These are phyloP conservation scores for Troilus luridus DNA, from an alignment of 2,888 invertebrate species.

Conservation along the genomic window DNA sequence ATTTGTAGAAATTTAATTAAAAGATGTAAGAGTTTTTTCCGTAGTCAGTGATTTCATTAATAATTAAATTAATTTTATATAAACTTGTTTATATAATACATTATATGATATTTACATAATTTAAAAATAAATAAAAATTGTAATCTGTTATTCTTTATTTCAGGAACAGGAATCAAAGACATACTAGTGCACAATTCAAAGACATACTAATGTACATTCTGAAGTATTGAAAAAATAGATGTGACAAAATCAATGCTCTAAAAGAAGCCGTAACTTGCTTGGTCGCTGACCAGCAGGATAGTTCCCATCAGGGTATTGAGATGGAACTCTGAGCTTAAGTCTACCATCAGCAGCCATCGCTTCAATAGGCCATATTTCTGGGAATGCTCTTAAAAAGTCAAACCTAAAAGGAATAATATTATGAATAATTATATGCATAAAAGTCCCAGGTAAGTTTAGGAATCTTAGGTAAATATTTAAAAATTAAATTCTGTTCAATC, in stretches of 20 bases:
- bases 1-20: too few relatives aligned
- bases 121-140: neutral
- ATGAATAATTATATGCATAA: neutral
- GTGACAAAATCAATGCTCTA: neutral
- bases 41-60: too few relatives aligned
- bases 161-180: neutral
- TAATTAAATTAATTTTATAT: too few relatives aligned
- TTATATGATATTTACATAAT: neutral
- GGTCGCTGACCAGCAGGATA: neutral
- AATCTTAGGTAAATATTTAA: neutral
- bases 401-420: conserved; percentile 5
- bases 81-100: too few relatives aligned
- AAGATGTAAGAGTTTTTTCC: too few relatives aligned
- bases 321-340: conserved; percentile 29
- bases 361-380: conserved; percentile 36
- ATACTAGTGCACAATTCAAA: neutral
- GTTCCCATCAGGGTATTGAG: conserved; percentile 1
- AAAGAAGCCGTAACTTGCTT: conserved; percentile 1
- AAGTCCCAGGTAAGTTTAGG: neutral
- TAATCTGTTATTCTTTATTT: neutral
- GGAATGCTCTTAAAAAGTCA: conserved; percentile 54
- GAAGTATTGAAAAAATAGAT: neutral
- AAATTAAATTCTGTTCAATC: neutral
- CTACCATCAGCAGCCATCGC: neutral
- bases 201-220: neutral